Evolutionary conservation across 1,140 invertebrate species (phyloP).

Genomic region (Aphidius ervi): DNA sequence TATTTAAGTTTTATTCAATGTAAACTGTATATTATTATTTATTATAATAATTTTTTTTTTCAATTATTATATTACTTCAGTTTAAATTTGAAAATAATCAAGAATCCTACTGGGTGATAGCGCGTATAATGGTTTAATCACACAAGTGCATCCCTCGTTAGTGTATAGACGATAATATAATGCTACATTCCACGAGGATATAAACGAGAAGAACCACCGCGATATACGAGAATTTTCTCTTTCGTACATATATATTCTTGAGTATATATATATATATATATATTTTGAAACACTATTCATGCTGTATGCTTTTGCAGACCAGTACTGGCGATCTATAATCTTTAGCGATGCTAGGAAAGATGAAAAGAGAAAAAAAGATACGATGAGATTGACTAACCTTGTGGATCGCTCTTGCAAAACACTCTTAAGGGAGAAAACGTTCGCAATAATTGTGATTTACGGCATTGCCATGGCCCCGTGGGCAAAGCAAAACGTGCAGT

Average conservation of each 20-base stretch:
- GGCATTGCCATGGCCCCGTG: conserved; percentile 23
- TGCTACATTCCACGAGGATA: conserved; percentile 37
- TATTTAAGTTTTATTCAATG: neutral
- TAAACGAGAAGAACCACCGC: conserved; percentile 14
- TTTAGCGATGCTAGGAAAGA: conserved; percentile 22
- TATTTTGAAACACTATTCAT: no score
- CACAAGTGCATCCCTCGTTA: conserved; percentile 47
- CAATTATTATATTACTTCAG: no score
- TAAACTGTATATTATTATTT: neutral
- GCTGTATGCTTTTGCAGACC: conserved; percentile 22
- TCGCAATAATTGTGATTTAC: conserved; percentile 50
- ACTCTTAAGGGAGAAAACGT: conserved; percentile 28
- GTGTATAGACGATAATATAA: conserved; percentile 40
- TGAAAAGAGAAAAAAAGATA: conserved; percentile 19
- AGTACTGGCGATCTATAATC: conserved; percentile 36
- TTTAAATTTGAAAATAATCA: neutral
- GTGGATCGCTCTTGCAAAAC: conserved; percentile 36
- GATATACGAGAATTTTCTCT: conserved; percentile 20
- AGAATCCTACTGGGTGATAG: conserved; percentile 19
- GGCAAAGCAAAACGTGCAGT: conserved; percentile 30
- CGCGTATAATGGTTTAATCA: conserved; percentile 44
- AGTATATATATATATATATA: no score
- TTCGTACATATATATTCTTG: no score
- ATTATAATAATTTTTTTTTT: conserved; percentile 5
- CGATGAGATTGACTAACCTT: conserved; percentile 14